Base-by-base conservation (phyloP, 2,888 invertebrate species). In the Pecten maximus region DNA sequence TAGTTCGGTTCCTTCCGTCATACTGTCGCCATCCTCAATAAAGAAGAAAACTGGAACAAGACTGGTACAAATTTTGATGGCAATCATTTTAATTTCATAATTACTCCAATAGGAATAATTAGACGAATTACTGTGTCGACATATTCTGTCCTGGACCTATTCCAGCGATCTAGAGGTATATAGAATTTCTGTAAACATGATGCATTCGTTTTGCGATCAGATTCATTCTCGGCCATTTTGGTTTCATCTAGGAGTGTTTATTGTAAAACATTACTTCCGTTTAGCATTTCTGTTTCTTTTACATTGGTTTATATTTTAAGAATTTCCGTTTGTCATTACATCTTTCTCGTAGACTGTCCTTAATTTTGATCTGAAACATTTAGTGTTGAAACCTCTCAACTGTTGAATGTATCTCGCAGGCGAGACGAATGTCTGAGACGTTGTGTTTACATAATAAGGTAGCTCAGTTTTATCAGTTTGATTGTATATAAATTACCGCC, bases 1-100 rank as follows among this genome's bases (percentile, higher is more conserved):
- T 94, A 92, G 95, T 92, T 92, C 92, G 94, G 94, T 93, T 94
- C 95, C 94, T 74, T 74, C 95, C 95, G 96, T 95, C 96, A 93
- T 93, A 93, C 95, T 95, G 96, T 96, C 96, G 96, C 96, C 96
- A 95, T 93, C 93, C 93, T 94, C 95, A 95, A 94, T 94, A 94
- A 93, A 91, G 91, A 92, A 92, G 92, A 92, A 93, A 93, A 88
- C 89, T 54, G 54, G 88, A 40, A 48, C 40, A 40, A 88, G 89
- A 89, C 89, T 87, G 87, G 87, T 90, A 50, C 74, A 88, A 74
- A 88, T 40, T 88, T 89, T 90, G 88, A 90, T 90, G 90, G 88
- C 48, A 90, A 90, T 74, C 87, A 88, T 88, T 88, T 88, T 87
- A 50, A 44, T 88, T 87, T 86, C 87, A 50, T 88, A 90, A 90